Base-by-base conservation (phyloP, 2,888 invertebrate species). In the Lagria hirta region DNA sequence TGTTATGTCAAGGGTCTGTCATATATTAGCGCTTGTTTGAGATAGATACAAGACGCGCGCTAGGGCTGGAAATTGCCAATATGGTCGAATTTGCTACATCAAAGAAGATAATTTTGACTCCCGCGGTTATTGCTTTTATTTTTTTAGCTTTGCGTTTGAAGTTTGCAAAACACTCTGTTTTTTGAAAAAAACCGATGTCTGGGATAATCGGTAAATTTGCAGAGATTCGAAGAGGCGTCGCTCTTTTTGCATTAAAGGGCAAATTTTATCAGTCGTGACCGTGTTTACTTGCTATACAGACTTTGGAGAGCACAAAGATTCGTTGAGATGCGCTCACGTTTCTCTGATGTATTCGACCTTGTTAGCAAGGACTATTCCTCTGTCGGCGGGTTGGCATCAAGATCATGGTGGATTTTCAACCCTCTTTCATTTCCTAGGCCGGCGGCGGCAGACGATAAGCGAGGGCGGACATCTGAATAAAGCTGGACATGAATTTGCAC, bases 331-430 rank as follows among this genome's bases (percentile, higher is more conserved):
- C 29, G 34, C 43, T 43, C 44, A 44, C 44, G 38, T 38, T 38
- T 32, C 49, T 48, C 34, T 52, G 54, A 50, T 55, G 49, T 51
- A 49, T 58, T 51, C 55, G 52, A 53, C 56, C 54, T 54, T 55
- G 58, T 59, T 56, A 59, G 55, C 51, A 50, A 52, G 55, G 58
- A 56, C 51, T 57, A 51, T 52, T 48, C 46, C 49, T 55, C 58
- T 60, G 60, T 60, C 60, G 55, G 52, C 60, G 57, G 61, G 52
- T 57, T 54, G 44, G 55, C 52, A 56, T 56, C 56, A 52, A 63
- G 62, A 63, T 65, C 64, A 61, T 61, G 64, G 60, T 54, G 62
- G 64, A 64, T 65, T 66, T 62, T 56, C 57, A 62, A 52, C 64
- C 62, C 65, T 58, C 65, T 63, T 65, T 65, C 58, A 62, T 62